These are phyloP conservation scores for Helobdella robusta DNA, from an alignment of 2,888 invertebrate genomes.

Conservation along the genomic window DNA sequence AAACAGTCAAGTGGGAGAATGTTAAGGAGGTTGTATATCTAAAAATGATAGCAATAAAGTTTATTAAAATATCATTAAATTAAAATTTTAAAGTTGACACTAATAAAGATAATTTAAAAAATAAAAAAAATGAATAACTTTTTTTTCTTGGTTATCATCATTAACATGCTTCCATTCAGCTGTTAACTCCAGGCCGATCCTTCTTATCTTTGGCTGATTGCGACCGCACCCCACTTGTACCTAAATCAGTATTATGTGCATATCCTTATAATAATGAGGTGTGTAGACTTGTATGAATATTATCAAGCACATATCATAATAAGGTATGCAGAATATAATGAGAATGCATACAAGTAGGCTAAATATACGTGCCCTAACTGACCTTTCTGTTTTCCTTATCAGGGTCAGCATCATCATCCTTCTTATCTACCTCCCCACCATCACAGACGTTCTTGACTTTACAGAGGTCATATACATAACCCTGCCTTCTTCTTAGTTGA, in stretches of 20 bases:
- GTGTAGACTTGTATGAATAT: too few relatives aligned
- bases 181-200: constrained; percentile 79
- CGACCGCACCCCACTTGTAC: constrained; percentile 73
- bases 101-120: background rate
- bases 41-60: background rate
- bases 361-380: too few relatives aligned
- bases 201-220: constrained; percentile 84
- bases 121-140: background rate
- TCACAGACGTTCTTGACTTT: constrained; percentile 97
- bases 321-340: too few relatives aligned
- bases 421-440: constrained; percentile 92
- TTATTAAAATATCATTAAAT: background rate
- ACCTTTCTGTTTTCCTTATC: constrained; percentile 52
- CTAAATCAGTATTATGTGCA: constrained; percentile 5
- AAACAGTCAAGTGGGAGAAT: background rate
- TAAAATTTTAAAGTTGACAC: background rate
- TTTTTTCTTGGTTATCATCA: constrained; percentile 45
- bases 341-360: too few relatives aligned
- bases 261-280: too few relatives aligned
- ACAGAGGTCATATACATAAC: constrained; percentile 92
- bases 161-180: constrained; percentile 70
- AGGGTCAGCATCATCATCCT: constrained; percentile 35
- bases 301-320: too few relatives aligned
- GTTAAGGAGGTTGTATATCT: background rate
- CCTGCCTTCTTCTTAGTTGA: constrained; percentile 82